Conservation (phyloP, 2,113 vertebrate species). For the Pica pica region DNA sequence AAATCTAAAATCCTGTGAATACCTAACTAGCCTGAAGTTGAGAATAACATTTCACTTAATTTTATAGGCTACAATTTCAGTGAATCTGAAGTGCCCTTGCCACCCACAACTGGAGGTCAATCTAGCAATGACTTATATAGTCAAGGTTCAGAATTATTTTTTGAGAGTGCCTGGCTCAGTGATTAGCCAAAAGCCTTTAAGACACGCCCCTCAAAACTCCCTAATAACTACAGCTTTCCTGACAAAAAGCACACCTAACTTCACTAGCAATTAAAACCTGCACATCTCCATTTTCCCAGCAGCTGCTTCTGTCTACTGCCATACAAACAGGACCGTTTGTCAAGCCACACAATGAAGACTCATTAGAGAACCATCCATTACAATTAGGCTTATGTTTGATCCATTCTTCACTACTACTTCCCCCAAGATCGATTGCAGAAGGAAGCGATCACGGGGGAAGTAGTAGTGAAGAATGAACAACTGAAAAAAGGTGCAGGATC, state of each 20-base stretch:
- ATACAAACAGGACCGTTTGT: background rate
- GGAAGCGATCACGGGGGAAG: background rate
- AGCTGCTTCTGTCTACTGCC: background rate
- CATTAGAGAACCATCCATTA: background rate
- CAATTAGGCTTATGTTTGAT: background rate
- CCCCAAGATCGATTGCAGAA: background rate
- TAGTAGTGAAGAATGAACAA: background rate
- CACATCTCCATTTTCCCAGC: background rate
- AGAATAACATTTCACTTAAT: background rate
- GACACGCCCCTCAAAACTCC: background rate
- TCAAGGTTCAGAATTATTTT: background rate
- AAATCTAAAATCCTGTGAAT: background rate
- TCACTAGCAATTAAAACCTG: background rate
- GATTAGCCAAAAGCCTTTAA: background rate
- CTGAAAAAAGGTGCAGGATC: constrained; percentile 1
- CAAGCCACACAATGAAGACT: background rate
- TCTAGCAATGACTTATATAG: background rate
- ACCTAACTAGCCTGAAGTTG: background rate
- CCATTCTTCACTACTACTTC: background rate
- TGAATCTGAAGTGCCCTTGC: background rate
- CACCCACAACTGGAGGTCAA: background rate
- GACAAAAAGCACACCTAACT: background rate
- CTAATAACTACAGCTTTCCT: background rate
- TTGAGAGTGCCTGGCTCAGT: background rate
- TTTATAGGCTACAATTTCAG: background rate